Base-by-base conservation (phyloP, 2,888 invertebrate species). In the Pachydiplax longipennis region DNA sequence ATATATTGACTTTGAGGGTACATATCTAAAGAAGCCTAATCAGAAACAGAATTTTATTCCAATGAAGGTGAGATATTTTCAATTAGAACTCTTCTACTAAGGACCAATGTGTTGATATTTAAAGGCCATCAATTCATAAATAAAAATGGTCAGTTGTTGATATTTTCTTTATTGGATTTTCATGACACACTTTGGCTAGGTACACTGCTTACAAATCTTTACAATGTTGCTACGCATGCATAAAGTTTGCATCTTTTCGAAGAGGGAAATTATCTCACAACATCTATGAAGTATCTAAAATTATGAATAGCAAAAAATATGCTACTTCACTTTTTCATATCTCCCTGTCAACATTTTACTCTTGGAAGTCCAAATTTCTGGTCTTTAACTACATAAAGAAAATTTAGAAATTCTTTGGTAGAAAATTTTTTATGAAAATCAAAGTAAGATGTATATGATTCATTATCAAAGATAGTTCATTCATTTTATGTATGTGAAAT, bases 301-400 rank as follows among this genome's bases (percentile, higher is more conserved):
- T 61, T 65, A 87, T 61, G 58, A 87, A 87, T 87, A 61, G 87
- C 87, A 58, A 87, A 87, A 87, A 87, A 87, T 73, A 73, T 73
- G 73, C 73, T 87, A 37, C 87, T 61, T 65, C 40, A 61, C 37
- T 87, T 87, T 35, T 35, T 65, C 58, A 37, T 37, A 25, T 37
- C 18, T 87, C 61, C n/a, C 61, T 61, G 87, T n/a, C 37, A 61
- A 87, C n/a, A 37, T 87, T 37, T 37, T 61, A 87, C 65, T 61
- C 87, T 18, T 37, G 13, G 37, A 65, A n/a, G 61, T 87, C 5
- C 37, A 53, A 37, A 15, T 87, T 65, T 37, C 53, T 53, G 44
- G 2, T 37, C 61, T 35, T 65, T 61, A 65, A 35, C 58, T 87
- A 87, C 87, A 87, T 61, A 61, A 61, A 15, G 61, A 87, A 87